Evolutionary conservation across 2,797 vertebrate species (phyloP), one percentile per base, ranked within the genome.

Genomic region (Scomberomorus guttatus): DNA sequence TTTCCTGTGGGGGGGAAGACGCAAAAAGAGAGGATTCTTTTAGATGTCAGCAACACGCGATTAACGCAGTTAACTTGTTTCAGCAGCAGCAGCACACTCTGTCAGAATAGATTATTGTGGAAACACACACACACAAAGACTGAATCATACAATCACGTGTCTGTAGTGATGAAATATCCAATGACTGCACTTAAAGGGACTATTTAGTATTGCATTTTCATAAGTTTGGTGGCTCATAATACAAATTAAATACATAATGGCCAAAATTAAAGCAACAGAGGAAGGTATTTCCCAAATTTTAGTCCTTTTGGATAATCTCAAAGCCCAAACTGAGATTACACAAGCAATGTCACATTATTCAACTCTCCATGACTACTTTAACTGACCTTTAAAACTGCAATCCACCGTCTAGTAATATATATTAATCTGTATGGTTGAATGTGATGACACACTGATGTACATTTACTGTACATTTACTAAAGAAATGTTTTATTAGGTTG

Each of bases 1-100:
- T 92, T 98, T 99, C 98, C 98, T 99, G 93, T 75, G 89, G 85
- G 13, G 27, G 27, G 14, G 58, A 56, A 52, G 27, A 29, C 15
- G 65, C 0, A 3, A 22, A 32, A 24, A 27, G 48, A 76, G 46
- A 57, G 37, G 60, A 60, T 71, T 22, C 48, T 24, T 80, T 73
- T 46, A 29, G 24, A 71, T 4, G 3, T 29, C 4, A 0, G 27
- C 29, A 25, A 37, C 29, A 37, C 6, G 3, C 17, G 67, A 32
- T 48, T 15, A 7, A 58, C 8, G 39, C 5, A n/a, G 29, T 58
- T 37, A 9, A 66, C 27, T 37, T 59, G 67, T 55, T 74, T 50
- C 3, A 9, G 51, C 57, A 48, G 46, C 51, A 55, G 46, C 37
- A 72, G 8, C 48, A 65, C 13, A 65, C 27, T n/a, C n/a, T n/a